phyloP scores from a whole-genome alignment of 2,797 vertebrate genomes.

The Geotria australis region DNA sequence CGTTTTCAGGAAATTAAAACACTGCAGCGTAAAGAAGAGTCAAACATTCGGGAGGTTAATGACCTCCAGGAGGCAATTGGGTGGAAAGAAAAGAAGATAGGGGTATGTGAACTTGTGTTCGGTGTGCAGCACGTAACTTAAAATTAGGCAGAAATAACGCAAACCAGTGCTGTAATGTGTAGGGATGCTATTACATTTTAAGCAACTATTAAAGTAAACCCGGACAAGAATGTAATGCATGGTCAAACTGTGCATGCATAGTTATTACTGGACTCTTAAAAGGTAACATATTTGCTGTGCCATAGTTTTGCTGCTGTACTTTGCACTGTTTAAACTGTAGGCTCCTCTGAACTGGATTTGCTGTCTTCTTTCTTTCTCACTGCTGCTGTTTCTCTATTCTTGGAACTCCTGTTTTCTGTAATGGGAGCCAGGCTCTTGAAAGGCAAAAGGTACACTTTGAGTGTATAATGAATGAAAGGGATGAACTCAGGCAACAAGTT shows the following conservation, averaged over 20 bases:
- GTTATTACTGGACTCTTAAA: too few relatives aligned
- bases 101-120: conserved; percentile 35
- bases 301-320: too few relatives aligned
- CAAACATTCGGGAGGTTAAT: conserved; percentile 67
- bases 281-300: too few relatives aligned
- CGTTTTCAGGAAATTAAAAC: conserved; percentile 45
- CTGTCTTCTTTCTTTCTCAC: not conserved
- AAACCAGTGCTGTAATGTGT: too few relatives aligned
- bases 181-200: too few relatives aligned
- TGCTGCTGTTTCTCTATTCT: not conserved
- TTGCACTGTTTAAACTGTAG: too few relatives aligned
- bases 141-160: too few relatives aligned
- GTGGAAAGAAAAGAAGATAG: conserved; percentile 99
- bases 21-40: conserved; percentile 69
- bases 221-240: too few relatives aligned
- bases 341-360: too few relatives aligned
- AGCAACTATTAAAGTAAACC: too few relatives aligned
- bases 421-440: conserved; percentile 56
- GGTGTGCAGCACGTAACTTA: too few relatives aligned
- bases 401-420: not conserved
- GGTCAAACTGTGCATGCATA: too few relatives aligned
- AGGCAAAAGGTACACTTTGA: conserved; percentile 94
- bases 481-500: conserved; percentile 85
- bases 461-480: conserved; percentile 95
- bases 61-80: conserved; percentile 96